Conservation (phyloP, 1,140 invertebrate species). For the Rhopalosiphum maidis region DNA sequence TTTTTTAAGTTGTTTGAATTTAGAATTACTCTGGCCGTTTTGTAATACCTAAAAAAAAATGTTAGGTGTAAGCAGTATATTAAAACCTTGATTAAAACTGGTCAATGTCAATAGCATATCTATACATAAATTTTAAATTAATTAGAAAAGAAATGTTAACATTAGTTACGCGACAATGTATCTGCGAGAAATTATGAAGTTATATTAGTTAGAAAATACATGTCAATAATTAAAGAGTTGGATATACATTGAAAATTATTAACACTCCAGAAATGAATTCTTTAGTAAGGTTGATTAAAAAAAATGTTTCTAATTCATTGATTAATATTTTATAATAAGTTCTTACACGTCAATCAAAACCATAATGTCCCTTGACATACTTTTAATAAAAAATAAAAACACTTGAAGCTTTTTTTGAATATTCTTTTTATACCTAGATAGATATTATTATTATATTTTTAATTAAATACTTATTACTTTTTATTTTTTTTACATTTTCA, state of each 20-base stretch:
- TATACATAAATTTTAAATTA: background rate
- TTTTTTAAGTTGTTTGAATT: constrained; percentile 43
- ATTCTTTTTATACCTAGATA: background rate
- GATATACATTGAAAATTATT: background rate
- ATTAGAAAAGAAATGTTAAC: background rate
- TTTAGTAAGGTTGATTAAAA: background rate
- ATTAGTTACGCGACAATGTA: background rate
- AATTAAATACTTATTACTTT: background rate
- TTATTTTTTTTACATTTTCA: background rate
- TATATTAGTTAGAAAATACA: background rate
- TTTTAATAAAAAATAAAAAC: background rate
- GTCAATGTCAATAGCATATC: background rate
- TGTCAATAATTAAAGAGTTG: background rate
- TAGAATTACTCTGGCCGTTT: constrained; percentile 48
- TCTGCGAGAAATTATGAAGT: background rate
- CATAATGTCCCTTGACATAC: background rate
- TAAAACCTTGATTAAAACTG: background rate
- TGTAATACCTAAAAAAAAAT: constrained; percentile 50
- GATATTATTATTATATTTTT: background rate
- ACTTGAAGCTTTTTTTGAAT: background rate
- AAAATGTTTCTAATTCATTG: background rate
- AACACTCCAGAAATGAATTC: background rate
- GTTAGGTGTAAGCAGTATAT: constrained; percentile 31
- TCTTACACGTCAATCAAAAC: background rate
- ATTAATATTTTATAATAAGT: background rate